Base-by-base conservation (phyloP, 2,797 vertebrate genomes). In the Hoplostethus atlanticus region DNA sequence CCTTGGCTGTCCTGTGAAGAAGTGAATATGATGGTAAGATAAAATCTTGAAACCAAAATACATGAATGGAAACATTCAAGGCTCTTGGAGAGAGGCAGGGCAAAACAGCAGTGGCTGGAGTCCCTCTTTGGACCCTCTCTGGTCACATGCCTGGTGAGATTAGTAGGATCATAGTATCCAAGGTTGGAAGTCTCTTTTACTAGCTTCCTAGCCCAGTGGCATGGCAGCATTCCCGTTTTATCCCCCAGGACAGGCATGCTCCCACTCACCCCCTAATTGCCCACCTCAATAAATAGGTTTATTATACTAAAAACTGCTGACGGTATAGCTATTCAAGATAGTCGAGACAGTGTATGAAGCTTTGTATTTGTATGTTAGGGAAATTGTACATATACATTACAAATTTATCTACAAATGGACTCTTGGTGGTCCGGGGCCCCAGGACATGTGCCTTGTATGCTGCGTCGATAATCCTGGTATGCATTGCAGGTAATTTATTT, bases 121-220 rank as follows among this genome's bases (percentile, higher is more conserved):
- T 12, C 61, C 75, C 68, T 61, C 16, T 79, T 68, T 64, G 63
- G 68, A 68, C 48, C 71, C 75, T 74, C 64, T 79, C 65, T 83
- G 64, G 64, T 74, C 71, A 48, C 80, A 85, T 74, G 63, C 71
- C 68, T 81, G 40, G 34, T 64, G 64, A 84, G 81, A 88, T 83
- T 87, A 84, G 72, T 13, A 47, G 13, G 12, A 16, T 2, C 11
- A 47, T 13, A 40, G 38, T 40, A 9, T 10, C 38, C 10, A 28
- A 28, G 40, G 40, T 42, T 42, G 11, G 40, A 12, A 12, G 40
- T 12, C 40, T 50, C 63, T 74, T 83, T 71, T 65, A 87, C 81
- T 72, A 79, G 53, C 31, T 85, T 73, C 58, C 52, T 70, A 61
- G 42, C 53, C 42, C 17, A 47, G 61, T 50, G 56, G 75, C 69